Evolutionary conservation across 2,888 invertebrate species (phyloP), one percentile per base, ranked within the genome.

Genomic region (Pseudococcus jackbeardsleyi): DNA sequence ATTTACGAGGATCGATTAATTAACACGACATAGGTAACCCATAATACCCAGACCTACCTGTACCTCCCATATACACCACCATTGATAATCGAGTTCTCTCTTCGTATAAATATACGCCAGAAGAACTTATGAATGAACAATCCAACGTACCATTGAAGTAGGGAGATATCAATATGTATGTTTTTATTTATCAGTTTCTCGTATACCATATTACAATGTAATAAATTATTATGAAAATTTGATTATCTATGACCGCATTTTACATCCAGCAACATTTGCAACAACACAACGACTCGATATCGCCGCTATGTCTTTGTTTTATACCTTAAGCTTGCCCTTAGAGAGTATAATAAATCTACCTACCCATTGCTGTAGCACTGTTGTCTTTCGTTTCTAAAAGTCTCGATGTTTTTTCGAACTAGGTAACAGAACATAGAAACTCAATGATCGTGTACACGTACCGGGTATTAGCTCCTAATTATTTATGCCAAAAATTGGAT

Each of bases 201-300:
- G 50, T 50, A 3, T 33, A 33, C n/a, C n/a, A n/a, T n/a, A n/a
- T 11, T 33, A 72, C 68, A 72, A 22, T 22, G 68, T 72, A 33
- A 72, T 72, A 72, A 72, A 72, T 72, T 72, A 72, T 72, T 11
- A 33, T 72, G 33, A 72, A 72, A 72, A 72, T 72, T 72, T 72
- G 68, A 72, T 72, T 72, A 72, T 72, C 68, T 22, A 2, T 72
- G 68, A 33, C 68, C 68, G 68, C 68, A 72, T 72, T 72, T 72
- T 72, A 72, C 22, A 64, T 33, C 26, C 26, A 33, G 26, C 22
- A 33, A 72, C 68, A 72, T 59, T 59, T 26, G 68, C 22, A 72
- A 72, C 68, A 59, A 72, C 68, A 72, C 26, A 33, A 33, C 26
- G 26, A 72, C 68, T 72, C 68, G n/a, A 19, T 19, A 19, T 72